phyloP scores from a whole-genome alignment of 2,797 vertebrate species.

The Anomalospiza imberbis region DNA sequence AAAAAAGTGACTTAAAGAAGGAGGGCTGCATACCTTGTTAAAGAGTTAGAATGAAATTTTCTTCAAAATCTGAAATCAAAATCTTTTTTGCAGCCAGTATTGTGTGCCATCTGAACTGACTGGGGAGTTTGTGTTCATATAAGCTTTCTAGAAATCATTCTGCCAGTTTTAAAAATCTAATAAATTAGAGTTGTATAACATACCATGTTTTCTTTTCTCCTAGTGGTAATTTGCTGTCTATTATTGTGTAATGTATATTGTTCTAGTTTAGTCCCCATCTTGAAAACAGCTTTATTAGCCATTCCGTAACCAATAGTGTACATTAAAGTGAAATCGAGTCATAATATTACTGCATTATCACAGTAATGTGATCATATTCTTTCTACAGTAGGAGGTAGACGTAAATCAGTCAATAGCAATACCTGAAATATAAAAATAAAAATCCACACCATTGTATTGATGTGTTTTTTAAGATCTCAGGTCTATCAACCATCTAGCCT shows the following conservation, averaged over 20 bases:
- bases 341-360: not conserved
- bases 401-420: constrained; percentile 27
- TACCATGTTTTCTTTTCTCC: not conserved
- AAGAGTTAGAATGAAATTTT: not conserved
- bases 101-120: not conserved
- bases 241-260: not conserved
- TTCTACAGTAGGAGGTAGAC: not conserved
- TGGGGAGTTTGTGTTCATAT: not conserved
- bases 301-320: not conserved
- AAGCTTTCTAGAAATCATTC: not conserved
- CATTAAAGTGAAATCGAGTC: constrained; percentile 45
- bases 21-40: not conserved
- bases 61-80: not conserved
- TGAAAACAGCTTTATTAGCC: constrained; percentile 20
- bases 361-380: not conserved
- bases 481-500: not conserved
- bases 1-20: not conserved
- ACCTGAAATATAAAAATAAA: not conserved
- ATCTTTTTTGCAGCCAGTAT: not conserved
- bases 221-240: not conserved
- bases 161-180: not conserved
- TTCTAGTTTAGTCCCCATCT: not conserved
- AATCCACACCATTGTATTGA: not conserved
- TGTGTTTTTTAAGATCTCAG: constrained; percentile 44
- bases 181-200: not conserved